These are phyloP conservation scores for Corythucha ciliata DNA, from an alignment of 2,888 invertebrate genomes.

Conservation along the genomic window DNA sequence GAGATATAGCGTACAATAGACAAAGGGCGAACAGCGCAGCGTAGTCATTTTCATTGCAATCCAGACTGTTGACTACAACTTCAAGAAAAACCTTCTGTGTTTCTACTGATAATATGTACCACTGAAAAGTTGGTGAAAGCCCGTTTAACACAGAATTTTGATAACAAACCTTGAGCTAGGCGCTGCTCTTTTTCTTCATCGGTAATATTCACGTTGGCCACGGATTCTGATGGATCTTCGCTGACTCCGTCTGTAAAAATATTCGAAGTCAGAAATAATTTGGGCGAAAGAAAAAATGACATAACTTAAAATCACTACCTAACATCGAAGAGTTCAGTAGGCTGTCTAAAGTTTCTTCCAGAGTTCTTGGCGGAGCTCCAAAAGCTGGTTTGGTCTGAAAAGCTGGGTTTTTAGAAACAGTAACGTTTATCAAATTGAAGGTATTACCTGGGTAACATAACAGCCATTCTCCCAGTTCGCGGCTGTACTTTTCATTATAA, in stretches of 20 bases:
- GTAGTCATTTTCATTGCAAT: constrained; percentile 90
- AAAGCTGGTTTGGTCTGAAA: constrained; percentile 39
- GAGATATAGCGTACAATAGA: constrained; percentile 83
- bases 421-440: background rate
- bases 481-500: constrained; percentile 74
- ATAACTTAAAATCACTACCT: background rate
- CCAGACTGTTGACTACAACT: constrained; percentile 75
- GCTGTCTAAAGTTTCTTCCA: constrained; percentile 65
- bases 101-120: constrained; percentile 23
- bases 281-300: background rate
- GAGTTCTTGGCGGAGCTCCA: constrained; percentile 53
- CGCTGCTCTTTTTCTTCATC: constrained; percentile 83
- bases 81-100: constrained; percentile 44
- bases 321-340: constrained; percentile 2
- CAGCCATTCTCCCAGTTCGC: constrained; percentile 48
- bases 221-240: constrained; percentile 30
- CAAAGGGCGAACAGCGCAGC: constrained; percentile 83
- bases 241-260: constrained; percentile 19
- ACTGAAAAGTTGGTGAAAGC: constrained; percentile 1
- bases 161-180: constrained; percentile 39
- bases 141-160: constrained; percentile 1
- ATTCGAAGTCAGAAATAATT: background rate
- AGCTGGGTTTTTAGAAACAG: background rate
- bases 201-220: constrained; percentile 59
- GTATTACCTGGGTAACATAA: constrained; percentile 25